A percentile compares a stretch with the other conserved stretches of the same genome.
phyloP scores from a whole-genome alignment of 1,140 invertebrate species.

The Hirudo medicinalis region DNA sequence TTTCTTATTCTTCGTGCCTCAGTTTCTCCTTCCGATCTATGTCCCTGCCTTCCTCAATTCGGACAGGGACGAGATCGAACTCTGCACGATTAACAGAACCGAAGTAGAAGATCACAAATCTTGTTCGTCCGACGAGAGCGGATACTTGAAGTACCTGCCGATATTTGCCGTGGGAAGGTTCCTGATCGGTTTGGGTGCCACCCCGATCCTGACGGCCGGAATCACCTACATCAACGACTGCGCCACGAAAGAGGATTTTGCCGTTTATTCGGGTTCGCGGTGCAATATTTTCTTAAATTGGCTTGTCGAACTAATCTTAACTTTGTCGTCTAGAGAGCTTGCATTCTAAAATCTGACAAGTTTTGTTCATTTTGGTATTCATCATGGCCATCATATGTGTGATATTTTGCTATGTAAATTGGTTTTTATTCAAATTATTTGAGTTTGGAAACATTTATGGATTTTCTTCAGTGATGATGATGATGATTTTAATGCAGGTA shows the following conservation, averaged over 20 bases:
- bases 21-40: constrained; percentile 3
- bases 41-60: not conserved
- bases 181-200: not conserved
- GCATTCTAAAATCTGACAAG: no score
- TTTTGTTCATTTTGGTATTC: no score
- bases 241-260: constrained; percentile 3
- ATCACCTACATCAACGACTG: constrained; percentile 17
- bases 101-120: not conserved
- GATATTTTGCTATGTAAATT: no score
- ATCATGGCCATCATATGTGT: no score
- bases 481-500: not conserved
- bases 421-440: no score
- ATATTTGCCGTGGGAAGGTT: constrained; percentile 13
- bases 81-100: not conserved
- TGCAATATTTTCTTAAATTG: no score
- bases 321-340: no score
- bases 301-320: no score
- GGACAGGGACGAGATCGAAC: not conserved
- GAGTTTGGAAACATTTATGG: no score
- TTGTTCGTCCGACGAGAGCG: not conserved
- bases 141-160: not conserved
- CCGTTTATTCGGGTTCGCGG: constrained; percentile 13
- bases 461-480: no score
- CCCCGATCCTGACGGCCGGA: constrained; percentile 10
- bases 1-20: constrained; percentile 4